Conservation (phyloP, 2,888 invertebrate genomes). For the Nebria brevicollis region DNA sequence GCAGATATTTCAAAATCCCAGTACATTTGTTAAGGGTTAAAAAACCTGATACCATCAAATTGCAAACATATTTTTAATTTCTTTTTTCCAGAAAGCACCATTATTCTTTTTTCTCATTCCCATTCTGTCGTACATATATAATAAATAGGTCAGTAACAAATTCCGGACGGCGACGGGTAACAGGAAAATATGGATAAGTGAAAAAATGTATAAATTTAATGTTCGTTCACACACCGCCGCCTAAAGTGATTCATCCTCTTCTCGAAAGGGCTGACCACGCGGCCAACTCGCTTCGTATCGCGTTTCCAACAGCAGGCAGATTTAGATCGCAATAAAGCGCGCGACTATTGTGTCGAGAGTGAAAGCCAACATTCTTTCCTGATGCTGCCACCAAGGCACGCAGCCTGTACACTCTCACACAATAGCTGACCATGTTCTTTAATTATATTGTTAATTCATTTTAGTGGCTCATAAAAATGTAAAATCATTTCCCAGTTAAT, state of each 20-base stretch:
- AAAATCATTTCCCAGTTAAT: too few species aligned
- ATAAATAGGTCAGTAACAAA: conserved; percentile 16
- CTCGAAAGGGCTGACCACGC: conserved; percentile 27
- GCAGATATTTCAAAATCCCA: too few species aligned
- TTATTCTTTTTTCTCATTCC: neutral
- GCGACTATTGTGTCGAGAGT: conserved; percentile 38
- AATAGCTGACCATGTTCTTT: neutral
- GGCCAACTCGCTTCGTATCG: conserved; percentile 2
- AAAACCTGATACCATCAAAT: neutral
- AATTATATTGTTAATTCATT: neutral
- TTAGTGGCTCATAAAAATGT: too few species aligned
- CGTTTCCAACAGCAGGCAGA: conserved; percentile 28
- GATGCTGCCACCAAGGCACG: neutral
- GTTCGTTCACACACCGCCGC: conserved; percentile 6
- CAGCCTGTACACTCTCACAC: neutral
- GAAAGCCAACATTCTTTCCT: conserved; percentile 12
- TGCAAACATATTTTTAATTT: neutral
- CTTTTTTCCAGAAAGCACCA: neutral
- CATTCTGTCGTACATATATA: neutral
- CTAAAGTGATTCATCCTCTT: neutral
- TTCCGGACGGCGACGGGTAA: neutral
- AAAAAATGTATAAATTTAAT: conserved; percentile 41
- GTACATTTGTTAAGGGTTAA: neutral
- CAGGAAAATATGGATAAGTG: conserved; percentile 39
- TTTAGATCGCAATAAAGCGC: conserved; percentile 46